Percentiles rank a stretch among this genome's conserved stretches.
These are phyloP conservation scores for Pygoscelis antarcticus DNA, from an alignment of 2,113 vertebrate genomes.

Conservation along the genomic window DNA sequence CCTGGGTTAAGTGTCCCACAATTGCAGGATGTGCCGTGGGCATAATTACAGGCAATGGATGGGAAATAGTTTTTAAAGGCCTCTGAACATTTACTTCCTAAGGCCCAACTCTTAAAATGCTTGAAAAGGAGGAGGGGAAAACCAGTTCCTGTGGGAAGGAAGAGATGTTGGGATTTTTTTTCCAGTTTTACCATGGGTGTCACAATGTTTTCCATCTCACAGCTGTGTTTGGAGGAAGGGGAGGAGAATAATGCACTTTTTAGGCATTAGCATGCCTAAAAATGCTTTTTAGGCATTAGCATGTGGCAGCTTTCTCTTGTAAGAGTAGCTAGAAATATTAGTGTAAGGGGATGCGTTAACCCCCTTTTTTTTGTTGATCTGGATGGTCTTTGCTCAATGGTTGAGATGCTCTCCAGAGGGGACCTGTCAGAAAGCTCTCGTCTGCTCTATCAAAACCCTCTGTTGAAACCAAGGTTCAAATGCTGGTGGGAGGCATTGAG, in stretches of 20 bases:
- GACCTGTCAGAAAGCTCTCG: neutral
- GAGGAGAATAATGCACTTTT: neutral
- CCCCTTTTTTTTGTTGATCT: neutral
- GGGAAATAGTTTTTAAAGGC: neutral
- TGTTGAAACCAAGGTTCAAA: neutral
- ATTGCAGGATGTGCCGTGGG: neutral
- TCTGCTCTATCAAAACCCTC: neutral
- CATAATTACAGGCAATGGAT: too few relatives aligned
- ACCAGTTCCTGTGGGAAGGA: neutral
- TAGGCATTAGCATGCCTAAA: too few relatives aligned
- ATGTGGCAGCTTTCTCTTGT: neutral
- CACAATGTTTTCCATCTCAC: neutral
- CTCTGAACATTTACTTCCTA: neutral
- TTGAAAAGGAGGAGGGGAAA: neutral
- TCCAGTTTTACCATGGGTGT: neutral
- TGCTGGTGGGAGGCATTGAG: neutral
- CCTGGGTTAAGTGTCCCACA: neutral
- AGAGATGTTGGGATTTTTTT: neutral
- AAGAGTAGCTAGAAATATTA: neutral
- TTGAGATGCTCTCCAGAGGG: too few relatives aligned
- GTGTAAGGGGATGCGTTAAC: neutral
- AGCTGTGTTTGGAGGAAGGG: neutral
- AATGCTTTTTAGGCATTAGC: neutral
- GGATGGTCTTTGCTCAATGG: neutral
- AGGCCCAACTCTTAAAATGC: neutral